A percentile compares a stretch with the other conserved stretches of the same genome.
Conservation (phyloP, 2,888 invertebrate genomes). For the Mythimna pallens region DNA sequence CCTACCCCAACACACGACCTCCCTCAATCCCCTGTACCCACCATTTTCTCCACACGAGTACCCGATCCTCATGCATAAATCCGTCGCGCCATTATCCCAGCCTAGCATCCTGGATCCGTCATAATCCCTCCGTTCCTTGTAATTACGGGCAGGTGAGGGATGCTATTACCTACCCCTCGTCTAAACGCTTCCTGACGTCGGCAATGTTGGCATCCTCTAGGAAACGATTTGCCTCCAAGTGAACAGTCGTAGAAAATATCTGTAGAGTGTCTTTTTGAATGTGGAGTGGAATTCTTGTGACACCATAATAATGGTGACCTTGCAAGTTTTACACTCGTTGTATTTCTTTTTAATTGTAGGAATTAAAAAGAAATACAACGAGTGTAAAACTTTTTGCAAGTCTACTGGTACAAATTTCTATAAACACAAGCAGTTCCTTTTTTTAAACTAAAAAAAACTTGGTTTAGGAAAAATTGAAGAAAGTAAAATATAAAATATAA, state of each 20-base stretch:
- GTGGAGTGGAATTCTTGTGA: not conserved
- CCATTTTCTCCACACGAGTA: conserved; percentile 17
- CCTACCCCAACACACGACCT: not conserved
- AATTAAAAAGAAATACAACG: too few species aligned
- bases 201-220: conserved; percentile 62
- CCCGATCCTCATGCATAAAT: conserved; percentile 51
- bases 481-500: too few species aligned
- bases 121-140: conserved; percentile 63
- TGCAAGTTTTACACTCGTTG: too few species aligned
- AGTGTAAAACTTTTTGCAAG: too few species aligned
- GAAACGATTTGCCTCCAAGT: conserved; percentile 70
- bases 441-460: too few species aligned
- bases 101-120: conserved; percentile 56
- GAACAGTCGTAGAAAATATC: conserved; percentile 27
- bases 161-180: conserved; percentile 60
- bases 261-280: conserved; percentile 11
- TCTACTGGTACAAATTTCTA: too few species aligned
- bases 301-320: too few species aligned
- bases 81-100: conserved; percentile 49
- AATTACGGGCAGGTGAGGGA: conserved; percentile 72
- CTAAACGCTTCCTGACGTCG: conserved; percentile 67
- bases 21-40: not conserved
- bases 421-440: too few species aligned
- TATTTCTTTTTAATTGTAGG: too few species aligned
- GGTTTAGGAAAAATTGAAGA: too few species aligned